Evolutionary conservation across 37 sponge, comb jelly and placozoan genomes (phyloP), one percentile per base, ranked within the genome.

Genomic region (Chondrilla cf. caribensis): DNA sequence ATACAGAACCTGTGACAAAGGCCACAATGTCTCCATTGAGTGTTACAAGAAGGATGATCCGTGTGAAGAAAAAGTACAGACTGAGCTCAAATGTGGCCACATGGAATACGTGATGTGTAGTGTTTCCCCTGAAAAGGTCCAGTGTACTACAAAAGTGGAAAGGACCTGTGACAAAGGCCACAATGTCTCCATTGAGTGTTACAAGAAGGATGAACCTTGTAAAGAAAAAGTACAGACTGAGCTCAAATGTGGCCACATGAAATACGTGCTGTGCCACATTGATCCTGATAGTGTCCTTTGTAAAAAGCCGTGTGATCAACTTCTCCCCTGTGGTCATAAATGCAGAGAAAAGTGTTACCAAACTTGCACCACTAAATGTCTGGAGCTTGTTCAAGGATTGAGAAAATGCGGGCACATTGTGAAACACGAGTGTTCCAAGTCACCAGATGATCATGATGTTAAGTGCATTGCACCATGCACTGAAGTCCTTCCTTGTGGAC

Each of bases 91-190:
- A 55, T 55, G 57, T 55, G 57, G 57, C 17, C 57, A 55, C 17
- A 55, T 17, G 11, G 79, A 84, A 42, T 18, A 58, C 40, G 75
- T 89, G 9, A 75, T 66, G 0, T 89, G 90, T 62, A 21, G 38
- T 54, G 0, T 15, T 8, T 18, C 55, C 14, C 85, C 85, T 41
- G 31, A 18, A 6, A 28, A 79, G 9, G 33, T 24, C 51, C 26
- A 18, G 28, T 41, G 29, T 15, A 8, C 6, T 28, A 15, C 64
- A 22, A 5, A 28, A 6, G 29, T 62, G 29, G 29, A n/a, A 15
- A 28, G 25, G 64, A 62, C 64, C 64, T 62, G 64, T 15, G 29
- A 62, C 15, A 26, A 62, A 62, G 64, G 64, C 5, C 64, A 62
- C 64, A 62, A 8, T 35, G n/a, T 80, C 2, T 58, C 58, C 22